Evolutionary conservation across 2,113 vertebrate species (phyloP).

Genomic region (Callorhinus ursinus): DNA sequence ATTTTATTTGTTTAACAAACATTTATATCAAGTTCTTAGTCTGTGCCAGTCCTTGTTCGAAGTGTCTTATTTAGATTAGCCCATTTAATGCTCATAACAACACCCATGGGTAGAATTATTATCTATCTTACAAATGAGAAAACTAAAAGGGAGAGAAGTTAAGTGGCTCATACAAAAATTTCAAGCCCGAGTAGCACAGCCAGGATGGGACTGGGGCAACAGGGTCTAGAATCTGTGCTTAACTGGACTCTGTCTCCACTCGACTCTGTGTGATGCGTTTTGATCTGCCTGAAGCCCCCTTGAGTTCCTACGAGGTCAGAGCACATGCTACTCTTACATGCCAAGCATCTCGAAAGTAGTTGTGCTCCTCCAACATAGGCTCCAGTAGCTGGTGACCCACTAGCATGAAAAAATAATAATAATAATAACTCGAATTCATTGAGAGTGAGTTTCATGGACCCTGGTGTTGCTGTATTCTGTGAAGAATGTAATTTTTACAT

Average conservation of each 20-base stretch:
- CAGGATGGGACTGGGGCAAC: not conserved
- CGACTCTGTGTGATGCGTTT: accelerated
- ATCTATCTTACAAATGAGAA: not conserved
- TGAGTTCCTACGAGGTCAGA: not conserved
- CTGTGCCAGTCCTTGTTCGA: not conserved
- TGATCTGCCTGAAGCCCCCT: not conserved
- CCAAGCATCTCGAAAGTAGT: not conserved
- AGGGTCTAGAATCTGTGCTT: not conserved
- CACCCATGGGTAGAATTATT: not conserved
- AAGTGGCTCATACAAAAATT: not conserved
- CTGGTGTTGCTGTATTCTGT: not conserved
- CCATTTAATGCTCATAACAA: not conserved
- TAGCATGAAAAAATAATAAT: not conserved
- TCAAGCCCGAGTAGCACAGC: not conserved
- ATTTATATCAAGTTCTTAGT: not conserved
- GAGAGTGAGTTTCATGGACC: not conserved
- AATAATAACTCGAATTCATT: not conserved
- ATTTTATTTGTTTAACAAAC: not conserved
- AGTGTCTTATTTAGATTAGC: not conserved
- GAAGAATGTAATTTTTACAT: slow-evolving; percentile 11
- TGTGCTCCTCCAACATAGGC: not conserved
- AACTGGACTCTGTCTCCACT: accelerated
- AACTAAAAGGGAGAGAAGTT: not conserved
- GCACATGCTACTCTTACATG: no score
- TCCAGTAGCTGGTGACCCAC: not conserved